Evolutionary conservation across 2,113 vertebrate species (phyloP).

Genomic region (Thomomys bottae): DNA sequence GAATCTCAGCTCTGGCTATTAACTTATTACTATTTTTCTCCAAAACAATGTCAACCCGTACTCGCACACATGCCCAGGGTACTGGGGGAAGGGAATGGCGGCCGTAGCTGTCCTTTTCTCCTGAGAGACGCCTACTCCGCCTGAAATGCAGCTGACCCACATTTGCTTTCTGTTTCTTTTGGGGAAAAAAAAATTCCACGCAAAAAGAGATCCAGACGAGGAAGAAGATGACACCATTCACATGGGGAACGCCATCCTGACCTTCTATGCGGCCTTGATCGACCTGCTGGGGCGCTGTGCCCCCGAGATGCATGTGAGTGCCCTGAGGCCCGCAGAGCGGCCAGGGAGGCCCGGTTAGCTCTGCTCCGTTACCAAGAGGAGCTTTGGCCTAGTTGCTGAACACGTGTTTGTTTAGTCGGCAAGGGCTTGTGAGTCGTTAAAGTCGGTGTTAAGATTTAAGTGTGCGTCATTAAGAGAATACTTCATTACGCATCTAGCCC

Average conservation of each 20-base stretch:
- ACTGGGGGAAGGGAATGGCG: neutral
- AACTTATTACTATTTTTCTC: neutral
- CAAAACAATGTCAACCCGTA: neutral
- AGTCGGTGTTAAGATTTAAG: constrained; percentile 8
- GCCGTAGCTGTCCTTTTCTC: neutral
- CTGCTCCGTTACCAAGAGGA: neutral
- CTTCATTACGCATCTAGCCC: neutral
- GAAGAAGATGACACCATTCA: constrained; percentile 97
- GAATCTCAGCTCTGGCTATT: neutral
- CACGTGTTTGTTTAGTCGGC: neutral
- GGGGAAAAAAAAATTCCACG: constrained; percentile 5
- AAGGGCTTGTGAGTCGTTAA: constrained; percentile 34
- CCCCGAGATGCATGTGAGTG: constrained; percentile 98
- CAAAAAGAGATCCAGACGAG: constrained; percentile 88
- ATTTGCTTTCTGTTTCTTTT: constrained; percentile 63
- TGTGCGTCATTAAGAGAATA: neutral
- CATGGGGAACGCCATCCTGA: constrained; percentile 98
- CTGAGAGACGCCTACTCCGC: neutral
- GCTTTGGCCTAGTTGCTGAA: neutral
- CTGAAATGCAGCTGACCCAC: neutral
- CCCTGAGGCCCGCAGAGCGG: accelerated
- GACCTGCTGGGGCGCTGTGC: constrained; percentile 96
- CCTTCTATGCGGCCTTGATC: constrained; percentile 96
- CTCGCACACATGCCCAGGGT: neutral
- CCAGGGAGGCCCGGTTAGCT: too few species aligned